Evolutionary conservation across 2,113 vertebrate species (phyloP), one percentile per base, ranked within the genome.

Genomic region (Lathamus discolor): DNA sequence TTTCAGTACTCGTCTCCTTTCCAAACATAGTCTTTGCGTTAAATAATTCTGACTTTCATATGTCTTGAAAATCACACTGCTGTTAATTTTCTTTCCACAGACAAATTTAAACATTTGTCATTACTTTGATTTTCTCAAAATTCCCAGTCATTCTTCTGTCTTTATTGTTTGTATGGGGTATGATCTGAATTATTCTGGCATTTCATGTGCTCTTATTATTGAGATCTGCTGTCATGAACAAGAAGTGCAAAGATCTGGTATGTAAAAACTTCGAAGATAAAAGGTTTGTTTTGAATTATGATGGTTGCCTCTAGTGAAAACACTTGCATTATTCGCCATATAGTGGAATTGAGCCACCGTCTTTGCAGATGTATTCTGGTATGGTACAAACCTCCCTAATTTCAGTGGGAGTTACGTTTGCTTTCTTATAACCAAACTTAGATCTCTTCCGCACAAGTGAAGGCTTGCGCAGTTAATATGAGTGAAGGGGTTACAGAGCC

Each of bases 31-130:
- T 39, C 20, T 37, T 44, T 73, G 19, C 27, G 20, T 91, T 95
- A 73, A 96, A 79, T 90, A 95, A 93, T 86, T 92, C 64, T 86
- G 64, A n/a, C 68, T 94, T 92, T 84, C 80, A 20, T 86, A 61
- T 92, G 80, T 94, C 48, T 93, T 29, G 28, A 61, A 66, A 78
- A 80, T 48, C 35, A 62, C 10, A 8, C 48, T 72, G 61, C 62
- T 86, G 48, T 55, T 90, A 61, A 81, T 61, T 83, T 83, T 88
- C 12, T 67, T 96, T 88, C 48, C 51, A 79, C 4, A 41, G 64
- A 86, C 4, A 41, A 68, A 64, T 64, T 44, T 37, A 63, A 90
- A 31, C 51, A 41, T 78, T 92, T 96, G 46, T 59, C 24, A 52
- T 89, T 84, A 68, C 51, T 85, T 90, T 24, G 18, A 54, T 92